These are phyloP conservation scores for Bombus pyrosoma DNA, from an alignment of 1,140 invertebrate species.

Conservation along the genomic window DNA sequence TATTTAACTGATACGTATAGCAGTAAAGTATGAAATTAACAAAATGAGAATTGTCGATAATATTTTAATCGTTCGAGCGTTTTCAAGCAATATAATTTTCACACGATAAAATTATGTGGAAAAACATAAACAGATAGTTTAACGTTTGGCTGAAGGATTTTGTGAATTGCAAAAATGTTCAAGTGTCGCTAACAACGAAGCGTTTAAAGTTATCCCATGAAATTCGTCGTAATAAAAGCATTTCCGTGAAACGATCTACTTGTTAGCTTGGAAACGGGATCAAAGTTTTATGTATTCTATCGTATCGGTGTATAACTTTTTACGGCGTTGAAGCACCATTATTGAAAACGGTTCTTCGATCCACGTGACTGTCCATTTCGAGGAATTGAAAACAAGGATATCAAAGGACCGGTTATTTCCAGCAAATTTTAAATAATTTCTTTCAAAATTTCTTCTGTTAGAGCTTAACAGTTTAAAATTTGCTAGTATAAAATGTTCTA, in stretches of 20 bases:
- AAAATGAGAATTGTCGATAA: background rate
- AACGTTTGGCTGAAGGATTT: background rate
- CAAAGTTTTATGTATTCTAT: constrained; percentile 31
- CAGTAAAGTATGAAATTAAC: background rate
- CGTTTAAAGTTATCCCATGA: background rate
- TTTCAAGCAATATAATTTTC: background rate
- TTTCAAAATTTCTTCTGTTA: no score
- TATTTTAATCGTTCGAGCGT: background rate
- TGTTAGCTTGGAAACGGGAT: constrained; percentile 17
- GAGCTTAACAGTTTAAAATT: no score
- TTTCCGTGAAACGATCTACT: constrained; percentile 24
- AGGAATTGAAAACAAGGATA: constrained; percentile 9
- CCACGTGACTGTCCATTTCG: background rate
- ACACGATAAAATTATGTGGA: background rate
- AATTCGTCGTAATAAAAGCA: constrained; percentile 32
- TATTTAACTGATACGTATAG: background rate
- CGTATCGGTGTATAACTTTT: constrained; percentile 30
- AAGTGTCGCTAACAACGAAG: background rate
- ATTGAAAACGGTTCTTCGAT: constrained; percentile 28
- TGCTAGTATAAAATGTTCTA: no score
- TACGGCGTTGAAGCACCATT: constrained; percentile 18
- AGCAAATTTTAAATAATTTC: background rate
- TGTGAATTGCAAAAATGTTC: background rate
- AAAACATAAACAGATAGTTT: background rate
- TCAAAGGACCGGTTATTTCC: background rate